Conservation (phyloP, 2,888 invertebrate species). For the Leucophenga montana region DNA sequence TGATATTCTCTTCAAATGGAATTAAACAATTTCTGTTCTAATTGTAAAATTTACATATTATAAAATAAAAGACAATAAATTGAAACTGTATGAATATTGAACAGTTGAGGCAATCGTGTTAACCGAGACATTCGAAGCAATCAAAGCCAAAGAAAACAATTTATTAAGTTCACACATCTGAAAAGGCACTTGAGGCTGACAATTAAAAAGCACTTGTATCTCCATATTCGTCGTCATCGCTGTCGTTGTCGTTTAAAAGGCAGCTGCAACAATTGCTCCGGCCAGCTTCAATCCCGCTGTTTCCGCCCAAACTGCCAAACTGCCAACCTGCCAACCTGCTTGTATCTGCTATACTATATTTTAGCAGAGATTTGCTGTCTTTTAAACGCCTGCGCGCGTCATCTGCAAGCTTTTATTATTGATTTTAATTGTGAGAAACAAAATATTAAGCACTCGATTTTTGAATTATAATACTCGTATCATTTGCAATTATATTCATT, state of each 20-base stretch:
- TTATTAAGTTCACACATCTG: conserved; percentile 64
- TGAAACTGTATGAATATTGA: background rate
- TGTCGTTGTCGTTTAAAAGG: conserved; percentile 37
- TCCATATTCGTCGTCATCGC: conserved; percentile 38
- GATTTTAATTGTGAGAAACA: conserved; percentile 60
- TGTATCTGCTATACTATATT: background rate
- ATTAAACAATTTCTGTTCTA: conserved; percentile 42
- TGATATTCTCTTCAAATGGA: conserved; percentile 47
- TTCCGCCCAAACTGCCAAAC: background rate
- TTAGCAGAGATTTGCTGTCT: conserved; percentile 9
- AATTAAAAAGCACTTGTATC: conserved; percentile 59
- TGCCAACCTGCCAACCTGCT: background rate
- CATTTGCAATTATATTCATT: conserved; percentile 18
- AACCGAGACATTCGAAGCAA: background rate
- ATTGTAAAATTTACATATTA: conserved; percentile 17
- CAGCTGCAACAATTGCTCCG: conserved; percentile 35
- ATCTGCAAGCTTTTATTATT: conserved; percentile 23
- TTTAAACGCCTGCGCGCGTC: conserved; percentile 40
- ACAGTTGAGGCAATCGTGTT: conserved; percentile 5
- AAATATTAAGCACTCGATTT: conserved; percentile 13
- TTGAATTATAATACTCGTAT: conserved; percentile 4
- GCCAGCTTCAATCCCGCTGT: conserved; percentile 18
- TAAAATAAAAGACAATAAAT: conserved; percentile 15
- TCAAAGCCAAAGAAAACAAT: conserved; percentile 44
- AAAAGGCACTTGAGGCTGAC: conserved; percentile 60